Base-by-base conservation (phyloP, 2,113 vertebrate genomes). In the Ariopsis seemanni region DNA sequence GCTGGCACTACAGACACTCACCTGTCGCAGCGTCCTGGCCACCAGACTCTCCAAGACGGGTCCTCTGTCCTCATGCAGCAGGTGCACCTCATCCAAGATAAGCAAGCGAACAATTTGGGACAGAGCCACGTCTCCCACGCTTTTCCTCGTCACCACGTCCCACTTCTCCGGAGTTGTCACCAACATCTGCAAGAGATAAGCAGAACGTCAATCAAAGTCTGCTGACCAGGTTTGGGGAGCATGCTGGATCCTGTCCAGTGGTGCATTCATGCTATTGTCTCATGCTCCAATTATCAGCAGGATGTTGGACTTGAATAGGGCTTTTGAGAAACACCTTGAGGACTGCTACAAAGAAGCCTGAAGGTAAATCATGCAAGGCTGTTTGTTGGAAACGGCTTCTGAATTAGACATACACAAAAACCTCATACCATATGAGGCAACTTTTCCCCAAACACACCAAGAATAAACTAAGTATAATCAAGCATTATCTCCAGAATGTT, bases 91-190 rank as follows among this genome's bases (percentile, higher is more conserved):
- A 93, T 99, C 98, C 7, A 99, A 94, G 91, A 99, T 99, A 20
- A 99, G 93, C 4, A 99, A 96, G 34, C 96, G 97, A 12, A 99
- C 98, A 7, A 99, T 96, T 89, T 99, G 98, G 52, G 97, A 97
- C 52, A 99, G 96, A 30, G 96, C 97, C 81, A 99, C 97, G 50
- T 99, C 98, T 5, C 98, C 98, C 65, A 99, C 98, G 85, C 98
- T 99, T 93, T 99, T 99, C 90, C 98, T 97, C 82, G 98, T 99
- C 65, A 99, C 98, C 18, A 99, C 98, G 53, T 99, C 98, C 98
- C 98, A 99, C 90, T 99, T 99, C 93, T 99, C 98, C 25, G 98
- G 98, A 60, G 98, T 99, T 22, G 98, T 99, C 90, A 99, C 98
- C 92, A 99, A 93, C 97, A 99, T 99, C 98, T 99, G 83, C 7